phyloP scores from a whole-genome alignment of 1,140 invertebrate genomes.

The Lutraria rhynchaena region DNA sequence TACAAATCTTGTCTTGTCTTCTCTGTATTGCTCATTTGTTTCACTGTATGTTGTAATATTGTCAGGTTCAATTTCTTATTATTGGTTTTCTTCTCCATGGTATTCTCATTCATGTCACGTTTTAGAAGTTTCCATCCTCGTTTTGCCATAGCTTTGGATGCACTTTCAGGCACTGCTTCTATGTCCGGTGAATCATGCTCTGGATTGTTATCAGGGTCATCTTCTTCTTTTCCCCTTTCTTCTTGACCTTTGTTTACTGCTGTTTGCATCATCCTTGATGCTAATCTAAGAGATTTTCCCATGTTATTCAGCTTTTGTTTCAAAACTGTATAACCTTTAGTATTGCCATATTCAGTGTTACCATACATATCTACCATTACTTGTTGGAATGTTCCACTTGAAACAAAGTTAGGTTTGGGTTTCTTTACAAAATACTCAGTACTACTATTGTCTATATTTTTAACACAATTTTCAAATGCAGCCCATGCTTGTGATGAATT shows the following conservation, averaged over 20 bases:
- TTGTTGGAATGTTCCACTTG: slow-evolving; percentile 65
- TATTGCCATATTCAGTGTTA: slow-evolving; percentile 59
- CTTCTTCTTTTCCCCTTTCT: slow-evolving; percentile 18
- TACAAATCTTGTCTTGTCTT: slow-evolving; percentile 65
- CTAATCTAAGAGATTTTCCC: slow-evolving; percentile 19
- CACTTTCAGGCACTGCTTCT: neutral
- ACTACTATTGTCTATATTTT: slow-evolving; percentile 55
- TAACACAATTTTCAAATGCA: slow-evolving; percentile 60
- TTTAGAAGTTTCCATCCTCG: slow-evolving; percentile 64
- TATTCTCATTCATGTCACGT: slow-evolving; percentile 60
- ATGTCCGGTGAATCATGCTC: neutral
- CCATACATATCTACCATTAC: slow-evolving; percentile 68
- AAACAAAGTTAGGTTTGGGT: slow-evolving; percentile 52
- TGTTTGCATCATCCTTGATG: slow-evolving; percentile 35
- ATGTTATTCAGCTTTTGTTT: slow-evolving; percentile 42
- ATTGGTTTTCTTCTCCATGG: slow-evolving; percentile 45
- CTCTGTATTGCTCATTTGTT: slow-evolving; percentile 58
- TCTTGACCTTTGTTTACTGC: neutral
- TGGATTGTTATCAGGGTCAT: neutral
- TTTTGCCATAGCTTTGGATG: slow-evolving; percentile 56
- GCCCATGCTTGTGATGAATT: slow-evolving; percentile 47
- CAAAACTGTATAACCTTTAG: slow-evolving; percentile 8
- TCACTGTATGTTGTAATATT: slow-evolving; percentile 61
- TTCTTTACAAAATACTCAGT: slow-evolving; percentile 34
- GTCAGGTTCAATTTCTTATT: slow-evolving; percentile 57